Evolutionary conservation across 2,113 vertebrate species (phyloP), one percentile per base, ranked within the genome.

Genomic region (Catharus minimus): DNA sequence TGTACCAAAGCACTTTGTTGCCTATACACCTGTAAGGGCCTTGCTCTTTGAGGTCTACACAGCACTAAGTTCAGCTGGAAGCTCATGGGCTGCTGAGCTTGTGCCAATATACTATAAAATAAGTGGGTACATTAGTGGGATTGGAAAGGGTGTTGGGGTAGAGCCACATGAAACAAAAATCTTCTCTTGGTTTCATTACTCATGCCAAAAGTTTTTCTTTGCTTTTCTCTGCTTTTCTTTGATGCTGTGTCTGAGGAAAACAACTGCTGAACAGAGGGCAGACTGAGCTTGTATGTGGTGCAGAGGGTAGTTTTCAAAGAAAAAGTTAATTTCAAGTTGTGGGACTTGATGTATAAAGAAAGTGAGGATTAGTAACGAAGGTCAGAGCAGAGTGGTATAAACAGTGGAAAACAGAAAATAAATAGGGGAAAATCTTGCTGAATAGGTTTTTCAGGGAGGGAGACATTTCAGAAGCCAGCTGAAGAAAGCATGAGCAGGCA

Each of bases 121-220:
- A 0, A 55, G 7, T 1, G 2, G 21, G 3, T 81, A 19, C 20
- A 7, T 43, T 36, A 55, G 21, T 47, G 19, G 32, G 4, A 7
- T 30, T 41, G 64, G 46, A 68, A 76, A 41, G 10, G 5, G 5
- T 62, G 10, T 9, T 93, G 30, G 8, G 12, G 21, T 6, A 88
- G 6, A 84, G 52, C 11, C 65, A 58, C 0, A 1, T 62, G 24
- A 77, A 81, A 81, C 7, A 73, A 86, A 90, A 73, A 18, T 15
- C 13, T 60, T 38, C 28, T 58, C 27, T 64, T 67, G 7, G 18
- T 55, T 83, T 10, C 15, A 64, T 39, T 41, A 27, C 10, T 80
- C 3, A 15, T 47, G 52, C 3, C 0, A 4, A 88, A 82, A 80
- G 18, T 12, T 21, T 46, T 46, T 46, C 44, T 46, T 46, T 46